These are phyloP conservation scores for Pachymerium ferrugineum DNA, from an alignment of 2,888 invertebrate genomes.

Conservation along the genomic window DNA sequence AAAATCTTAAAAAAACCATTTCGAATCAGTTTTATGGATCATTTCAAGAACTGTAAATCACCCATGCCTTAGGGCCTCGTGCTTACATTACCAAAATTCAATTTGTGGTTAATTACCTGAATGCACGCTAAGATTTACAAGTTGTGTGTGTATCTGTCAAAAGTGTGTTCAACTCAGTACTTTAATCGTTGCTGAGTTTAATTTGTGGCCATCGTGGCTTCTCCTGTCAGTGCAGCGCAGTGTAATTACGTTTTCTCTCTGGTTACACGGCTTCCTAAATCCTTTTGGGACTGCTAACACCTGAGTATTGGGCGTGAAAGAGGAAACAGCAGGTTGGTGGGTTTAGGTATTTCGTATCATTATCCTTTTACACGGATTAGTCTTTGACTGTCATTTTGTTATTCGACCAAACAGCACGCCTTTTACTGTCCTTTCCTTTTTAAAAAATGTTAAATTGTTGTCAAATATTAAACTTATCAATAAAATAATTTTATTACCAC, in stretches of 20 bases:
- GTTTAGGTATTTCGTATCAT: background rate
- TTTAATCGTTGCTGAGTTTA: constrained; percentile 8
- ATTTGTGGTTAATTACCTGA: constrained; percentile 8
- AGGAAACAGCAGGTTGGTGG: too few relatives aligned
- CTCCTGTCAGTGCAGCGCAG: background rate
- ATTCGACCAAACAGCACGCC: too few relatives aligned
- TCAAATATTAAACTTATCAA: too few relatives aligned
- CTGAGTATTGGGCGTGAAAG: background rate
- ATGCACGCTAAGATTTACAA: constrained; percentile 2
- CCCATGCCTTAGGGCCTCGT: background rate
- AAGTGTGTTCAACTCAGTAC: background rate
- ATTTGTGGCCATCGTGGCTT: background rate
- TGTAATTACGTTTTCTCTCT: constrained; percentile 13
- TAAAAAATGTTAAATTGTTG: too few relatives aligned
- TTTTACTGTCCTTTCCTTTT: too few relatives aligned
- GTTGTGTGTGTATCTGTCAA: constrained; percentile 3
- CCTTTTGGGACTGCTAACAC: background rate
- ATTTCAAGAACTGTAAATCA: constrained; percentile 4
- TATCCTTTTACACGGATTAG: background rate
- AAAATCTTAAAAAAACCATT: background rate
- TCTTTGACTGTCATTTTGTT: background rate
- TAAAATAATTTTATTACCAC: too few relatives aligned
- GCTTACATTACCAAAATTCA: background rate
- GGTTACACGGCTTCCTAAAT: background rate
- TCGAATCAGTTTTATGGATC: background rate